Percentiles rank a stretch among this genome's conserved stretches.
phyloP scores from a whole-genome alignment of 2,797 vertebrate species.

The Pampus argenteus region DNA sequence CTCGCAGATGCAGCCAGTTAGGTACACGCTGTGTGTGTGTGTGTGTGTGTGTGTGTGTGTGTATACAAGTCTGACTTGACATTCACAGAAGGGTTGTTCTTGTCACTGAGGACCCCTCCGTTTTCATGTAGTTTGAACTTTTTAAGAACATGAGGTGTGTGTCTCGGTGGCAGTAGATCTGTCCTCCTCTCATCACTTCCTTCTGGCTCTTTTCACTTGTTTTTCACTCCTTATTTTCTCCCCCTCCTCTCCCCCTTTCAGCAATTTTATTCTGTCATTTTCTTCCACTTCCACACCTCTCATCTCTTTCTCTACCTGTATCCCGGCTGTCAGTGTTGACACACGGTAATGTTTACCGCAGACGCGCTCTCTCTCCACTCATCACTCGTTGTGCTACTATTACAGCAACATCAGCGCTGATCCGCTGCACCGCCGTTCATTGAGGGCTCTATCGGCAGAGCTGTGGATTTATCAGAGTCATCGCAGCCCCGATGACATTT shows the following conservation, averaged over 20 bases:
- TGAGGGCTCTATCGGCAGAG: no score
- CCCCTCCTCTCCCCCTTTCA: background rate
- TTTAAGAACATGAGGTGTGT: background rate
- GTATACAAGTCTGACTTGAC: background rate
- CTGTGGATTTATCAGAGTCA: background rate
- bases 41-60: background rate
- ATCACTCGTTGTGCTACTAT: background rate
- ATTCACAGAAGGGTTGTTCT: slow-evolving; percentile 5
- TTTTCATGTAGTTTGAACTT: background rate
- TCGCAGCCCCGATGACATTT: background rate
- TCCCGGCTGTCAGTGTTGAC: background rate
- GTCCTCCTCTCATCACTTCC: slow-evolving; percentile 3
- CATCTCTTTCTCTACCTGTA: background rate
- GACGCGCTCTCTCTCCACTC: background rate
- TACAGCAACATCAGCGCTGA: background rate
- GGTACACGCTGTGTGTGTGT: background rate
- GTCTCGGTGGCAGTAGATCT: slow-evolving; percentile 6
- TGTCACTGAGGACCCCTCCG: background rate
- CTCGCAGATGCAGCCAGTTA: background rate
- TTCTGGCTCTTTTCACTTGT: background rate
- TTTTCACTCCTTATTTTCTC: background rate
- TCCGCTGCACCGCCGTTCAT: no score
- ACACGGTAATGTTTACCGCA: background rate
- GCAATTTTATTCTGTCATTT: slow-evolving; percentile 14
- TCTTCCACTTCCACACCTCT: background rate